phyloP scores from a whole-genome alignment of 1,140 invertebrate species.

The Sycobia sp. region DNA sequence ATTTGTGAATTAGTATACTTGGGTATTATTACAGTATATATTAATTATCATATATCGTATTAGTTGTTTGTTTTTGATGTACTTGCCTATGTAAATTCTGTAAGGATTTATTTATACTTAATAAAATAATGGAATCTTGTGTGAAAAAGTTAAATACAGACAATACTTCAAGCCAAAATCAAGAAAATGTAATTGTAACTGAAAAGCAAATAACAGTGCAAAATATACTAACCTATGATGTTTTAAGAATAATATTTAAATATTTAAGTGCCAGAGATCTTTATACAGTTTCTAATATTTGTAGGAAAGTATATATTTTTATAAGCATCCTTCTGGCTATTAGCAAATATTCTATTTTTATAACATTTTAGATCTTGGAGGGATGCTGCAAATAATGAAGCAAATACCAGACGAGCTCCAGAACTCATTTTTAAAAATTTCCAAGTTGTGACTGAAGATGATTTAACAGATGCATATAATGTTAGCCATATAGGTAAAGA shows the following conservation, averaged over 20 bases:
- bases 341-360: conserved; percentile 9
- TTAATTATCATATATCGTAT: too few species aligned
- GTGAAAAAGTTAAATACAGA: conserved; percentile 3
- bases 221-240: conserved; percentile 49
- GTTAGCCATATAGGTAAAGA: conserved; percentile 20
- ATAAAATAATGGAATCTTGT: conserved; percentile 16
- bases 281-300: conserved; percentile 44
- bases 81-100: too few species aligned
- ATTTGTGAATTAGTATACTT: too few species aligned
- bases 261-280: conserved; percentile 49
- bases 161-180: background rate
- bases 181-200: background rate
- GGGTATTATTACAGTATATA: too few species aligned
- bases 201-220: conserved; percentile 4
- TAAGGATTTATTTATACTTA: background rate
- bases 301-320: conserved; percentile 41
- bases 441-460: conserved; percentile 12
- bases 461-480: conserved; percentile 6
- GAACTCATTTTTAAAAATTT: conserved; percentile 23
- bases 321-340: background rate
- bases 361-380: conserved; percentile 45
- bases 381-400: conserved; percentile 45
- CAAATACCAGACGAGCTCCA: conserved; percentile 35
- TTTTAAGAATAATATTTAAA: conserved; percentile 51
- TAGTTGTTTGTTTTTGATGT: too few species aligned